Conservation (phyloP, 2,797 vertebrate genomes). For the Propithecus perrieri region DNA sequence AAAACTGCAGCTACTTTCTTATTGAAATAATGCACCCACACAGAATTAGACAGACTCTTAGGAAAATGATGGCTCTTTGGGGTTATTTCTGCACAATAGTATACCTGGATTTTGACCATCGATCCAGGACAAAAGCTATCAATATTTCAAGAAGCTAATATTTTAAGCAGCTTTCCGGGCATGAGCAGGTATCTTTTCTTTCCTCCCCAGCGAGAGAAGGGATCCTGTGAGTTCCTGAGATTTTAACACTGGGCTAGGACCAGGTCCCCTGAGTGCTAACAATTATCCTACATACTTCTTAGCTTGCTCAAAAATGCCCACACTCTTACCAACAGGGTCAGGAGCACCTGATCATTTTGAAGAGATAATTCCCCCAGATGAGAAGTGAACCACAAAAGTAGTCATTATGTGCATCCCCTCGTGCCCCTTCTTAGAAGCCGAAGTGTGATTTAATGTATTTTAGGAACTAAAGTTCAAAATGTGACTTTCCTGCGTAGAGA, state of each 20-base stretch:
- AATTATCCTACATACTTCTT: constrained; percentile 68
- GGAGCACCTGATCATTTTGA: constrained; percentile 60
- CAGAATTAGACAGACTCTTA: not conserved
- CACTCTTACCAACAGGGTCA: constrained; percentile 57
- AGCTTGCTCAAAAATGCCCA: constrained; percentile 60
- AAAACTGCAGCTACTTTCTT: not conserved
- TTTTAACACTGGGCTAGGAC: constrained; percentile 35
- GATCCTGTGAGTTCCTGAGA: constrained; percentile 4
- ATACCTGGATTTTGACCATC: not conserved
- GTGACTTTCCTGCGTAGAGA: constrained; percentile 62
- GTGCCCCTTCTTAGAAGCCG: constrained; percentile 41
- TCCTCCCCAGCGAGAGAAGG: not conserved
- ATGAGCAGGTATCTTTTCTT: not conserved
- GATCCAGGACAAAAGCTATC: not conserved
- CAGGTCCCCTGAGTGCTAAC: constrained; percentile 34
- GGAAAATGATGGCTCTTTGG: not conserved
- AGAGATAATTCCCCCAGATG: constrained; percentile 69
- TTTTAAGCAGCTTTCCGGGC: constrained; percentile 20
- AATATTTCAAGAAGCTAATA: too few relatives aligned
- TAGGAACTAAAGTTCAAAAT: constrained; percentile 72
- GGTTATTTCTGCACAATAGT: not conserved
- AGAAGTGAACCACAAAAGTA: constrained; percentile 27
- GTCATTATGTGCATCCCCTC: constrained; percentile 47
- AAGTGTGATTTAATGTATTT: constrained; percentile 68
- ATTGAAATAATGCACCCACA: not conserved